A percentile compares a stretch with the other conserved stretches of the same genome.
These are phyloP conservation scores for Mustela nigripes DNA, from an alignment of 2,113 vertebrate genomes.

Conservation along the genomic window DNA sequence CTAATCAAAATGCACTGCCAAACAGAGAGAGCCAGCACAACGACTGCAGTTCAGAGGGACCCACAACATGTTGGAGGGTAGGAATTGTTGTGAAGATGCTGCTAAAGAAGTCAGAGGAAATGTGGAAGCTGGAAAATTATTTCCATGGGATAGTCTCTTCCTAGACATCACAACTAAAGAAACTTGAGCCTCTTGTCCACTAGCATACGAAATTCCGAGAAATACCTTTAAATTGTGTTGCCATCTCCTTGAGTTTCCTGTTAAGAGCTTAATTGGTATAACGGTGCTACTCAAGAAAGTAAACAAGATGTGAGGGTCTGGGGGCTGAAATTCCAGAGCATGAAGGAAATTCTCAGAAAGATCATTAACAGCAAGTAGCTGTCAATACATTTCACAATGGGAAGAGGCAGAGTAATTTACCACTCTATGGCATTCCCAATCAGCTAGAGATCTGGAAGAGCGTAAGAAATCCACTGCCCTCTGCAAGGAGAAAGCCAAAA, in stretches of 20 bases:
- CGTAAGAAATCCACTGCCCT: not conserved
- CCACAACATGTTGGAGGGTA: fast-evolving
- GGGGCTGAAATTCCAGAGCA: conserved; percentile 27
- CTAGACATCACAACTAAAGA: not conserved
- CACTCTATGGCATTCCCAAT: not conserved
- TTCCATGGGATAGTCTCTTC: not conserved
- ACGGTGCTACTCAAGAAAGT: not conserved
- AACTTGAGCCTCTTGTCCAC: not conserved
- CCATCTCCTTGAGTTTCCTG: conserved; percentile 34
- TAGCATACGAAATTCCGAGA: not conserved
- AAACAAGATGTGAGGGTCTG: conserved; percentile 30
- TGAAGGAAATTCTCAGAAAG: conserved; percentile 58
- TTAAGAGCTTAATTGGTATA: conserved; percentile 36
- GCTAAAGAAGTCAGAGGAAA: not conserved
- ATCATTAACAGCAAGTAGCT: not conserved
- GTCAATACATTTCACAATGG: not conserved
- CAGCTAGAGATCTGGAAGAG: not conserved
- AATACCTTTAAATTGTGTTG: conserved; percentile 8
- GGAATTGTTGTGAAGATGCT: not conserved
- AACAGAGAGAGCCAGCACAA: not conserved
- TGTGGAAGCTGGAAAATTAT: not conserved
- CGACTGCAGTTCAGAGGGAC: too few relatives aligned
- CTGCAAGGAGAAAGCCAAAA: not conserved
- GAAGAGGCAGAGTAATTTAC: not conserved
- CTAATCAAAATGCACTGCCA: not conserved